Percentiles rank a stretch among this genome's conserved stretches.
phyloP scores from a whole-genome alignment of 2,113 vertebrate species.

The Regulus satrapa region DNA sequence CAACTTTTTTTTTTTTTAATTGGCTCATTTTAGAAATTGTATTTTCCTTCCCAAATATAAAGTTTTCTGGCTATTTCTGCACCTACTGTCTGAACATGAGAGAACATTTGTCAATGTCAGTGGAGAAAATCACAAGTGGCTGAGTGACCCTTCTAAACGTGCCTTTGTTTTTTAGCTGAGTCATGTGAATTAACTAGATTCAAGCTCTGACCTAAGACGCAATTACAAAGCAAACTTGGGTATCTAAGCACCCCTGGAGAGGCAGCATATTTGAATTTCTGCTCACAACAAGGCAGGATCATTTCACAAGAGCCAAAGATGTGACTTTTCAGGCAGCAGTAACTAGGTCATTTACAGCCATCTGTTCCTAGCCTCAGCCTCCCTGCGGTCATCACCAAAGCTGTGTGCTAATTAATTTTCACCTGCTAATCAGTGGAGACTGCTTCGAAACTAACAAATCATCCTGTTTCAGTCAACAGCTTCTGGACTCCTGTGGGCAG shows the following conservation, averaged over 20 bases:
- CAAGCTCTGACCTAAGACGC: background rate
- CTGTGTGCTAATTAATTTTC: slow-evolving; percentile 13
- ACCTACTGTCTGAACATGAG: background rate
- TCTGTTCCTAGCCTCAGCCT: slow-evolving; percentile 7
- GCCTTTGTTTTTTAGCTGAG: background rate
- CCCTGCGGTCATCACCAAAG: background rate
- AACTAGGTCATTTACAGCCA: slow-evolving; percentile 40
- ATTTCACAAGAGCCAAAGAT: background rate
- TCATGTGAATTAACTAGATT: background rate
- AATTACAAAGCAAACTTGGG: background rate
- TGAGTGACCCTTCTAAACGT: background rate
- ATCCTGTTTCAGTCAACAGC: background rate
- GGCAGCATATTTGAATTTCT: slow-evolving; percentile 1
- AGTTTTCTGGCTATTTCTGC: background rate
- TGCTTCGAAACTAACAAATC: background rate
- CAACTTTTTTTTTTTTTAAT: too few species aligned
- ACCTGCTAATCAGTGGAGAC: background rate
- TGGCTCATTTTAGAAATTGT: background rate
- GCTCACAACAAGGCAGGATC: background rate
- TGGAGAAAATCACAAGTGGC: background rate
- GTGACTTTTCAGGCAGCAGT: slow-evolving; percentile 37
- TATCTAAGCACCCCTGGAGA: background rate
- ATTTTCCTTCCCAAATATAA: background rate
- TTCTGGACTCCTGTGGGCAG: background rate
- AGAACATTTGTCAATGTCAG: background rate